Base-by-base conservation (phyloP, 2,113 vertebrate genomes). In the Gadus chalcogrammus region DNA sequence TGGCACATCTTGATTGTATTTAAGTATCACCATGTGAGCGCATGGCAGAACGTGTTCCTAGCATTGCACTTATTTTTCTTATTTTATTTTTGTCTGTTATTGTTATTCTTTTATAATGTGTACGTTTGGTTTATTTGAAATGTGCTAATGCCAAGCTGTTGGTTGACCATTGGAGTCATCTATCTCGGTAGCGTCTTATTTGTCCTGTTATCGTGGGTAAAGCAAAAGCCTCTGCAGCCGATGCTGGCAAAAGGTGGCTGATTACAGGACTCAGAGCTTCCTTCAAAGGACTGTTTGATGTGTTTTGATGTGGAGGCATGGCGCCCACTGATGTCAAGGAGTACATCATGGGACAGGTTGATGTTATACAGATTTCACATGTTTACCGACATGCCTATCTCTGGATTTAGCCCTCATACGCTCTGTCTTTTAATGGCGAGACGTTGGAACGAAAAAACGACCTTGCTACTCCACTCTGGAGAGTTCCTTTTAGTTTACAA, bases 171-270 rank as follows among this genome's bases (percentile, higher is more conserved):
- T 48, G 42, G 42, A 24, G 18, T 24, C 64, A 65, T 65, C n/a
- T 52, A 53, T 22, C 52, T 52, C 11, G 20, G 64, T 52, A 15
- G 52, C 38, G 52, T 52, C 17, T 64, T 28, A 38, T 38, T 16
- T n/a, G 62, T 64, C 62, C 15, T 64, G 62, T 64, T 16, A 64
- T 64, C 15, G 13, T 31, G 27, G 27, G 16, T 64, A 5, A 1
- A 35, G 4, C 27, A 20, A 42, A 48, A 1, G 2, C 42, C 42
- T 24, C 22, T 24, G 16, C 61, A 13, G 22, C 61, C 22, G 61
- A 62, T 28, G 24, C 61, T 62, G 61, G 28, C 62, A 28, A 64
- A 24, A 64, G 62, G 62, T 64, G 5, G 28, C 27, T 64, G 62
- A 64, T 38, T 31, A 64, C 28, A 64, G 62, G 62, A 35, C 62